Evolutionary conservation across 1,140 invertebrate species (phyloP).

Genomic region (Triops longicaudatus): DNA sequence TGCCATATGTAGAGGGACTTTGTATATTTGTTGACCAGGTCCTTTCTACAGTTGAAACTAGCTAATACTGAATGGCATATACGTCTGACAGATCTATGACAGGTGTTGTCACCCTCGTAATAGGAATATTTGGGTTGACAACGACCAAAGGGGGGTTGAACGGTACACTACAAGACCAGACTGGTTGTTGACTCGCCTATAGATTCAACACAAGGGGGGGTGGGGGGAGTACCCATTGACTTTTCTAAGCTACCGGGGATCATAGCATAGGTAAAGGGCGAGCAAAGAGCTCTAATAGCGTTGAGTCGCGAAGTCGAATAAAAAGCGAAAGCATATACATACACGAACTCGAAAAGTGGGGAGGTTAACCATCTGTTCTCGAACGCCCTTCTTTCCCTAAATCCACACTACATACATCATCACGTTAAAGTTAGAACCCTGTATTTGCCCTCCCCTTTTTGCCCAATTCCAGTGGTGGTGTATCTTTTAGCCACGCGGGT

Average conservation of each 20-base stretch:
- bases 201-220: not conserved
- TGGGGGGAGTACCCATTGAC: no score
- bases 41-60: not conserved
- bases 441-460: not conserved
- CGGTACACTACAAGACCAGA: not conserved
- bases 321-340: not conserved
- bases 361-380: not conserved
- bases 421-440: constrained; percentile 1
- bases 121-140: constrained; percentile 12
- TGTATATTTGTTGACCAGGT: not conserved
- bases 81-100: constrained; percentile 2
- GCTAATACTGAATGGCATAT: not conserved
- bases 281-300: not conserved
- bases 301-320: not conserved
- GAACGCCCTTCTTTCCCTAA: not conserved
- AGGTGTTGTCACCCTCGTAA: constrained; percentile 11
- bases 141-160: not conserved
- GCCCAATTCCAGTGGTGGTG: not conserved
- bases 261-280: constrained; percentile 7
- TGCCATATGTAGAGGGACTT: not conserved
- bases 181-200: constrained; percentile 11
- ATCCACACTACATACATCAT: constrained; percentile 12
- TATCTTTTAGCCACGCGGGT: not conserved
- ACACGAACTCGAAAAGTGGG: constrained; percentile 5
- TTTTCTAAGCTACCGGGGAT: constrained; percentile 9